Percentiles rank a stretch among this genome's conserved stretches.
These are phyloP conservation scores for Rotaria macrura DNA, from an alignment of 2,888 invertebrate species.

Conservation along the genomic window DNA sequence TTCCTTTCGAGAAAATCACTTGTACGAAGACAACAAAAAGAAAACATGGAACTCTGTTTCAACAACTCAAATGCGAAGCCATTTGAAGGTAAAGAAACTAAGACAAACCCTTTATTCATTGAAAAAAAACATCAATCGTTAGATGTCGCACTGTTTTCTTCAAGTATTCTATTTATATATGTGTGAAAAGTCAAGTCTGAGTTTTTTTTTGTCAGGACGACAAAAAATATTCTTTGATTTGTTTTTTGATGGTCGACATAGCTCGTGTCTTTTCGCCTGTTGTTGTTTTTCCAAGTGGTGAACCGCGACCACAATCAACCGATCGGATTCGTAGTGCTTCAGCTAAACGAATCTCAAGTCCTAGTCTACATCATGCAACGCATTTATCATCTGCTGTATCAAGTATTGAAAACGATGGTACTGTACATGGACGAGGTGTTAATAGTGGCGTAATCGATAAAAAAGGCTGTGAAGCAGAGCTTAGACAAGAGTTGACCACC, in stretches of 20 bases:
- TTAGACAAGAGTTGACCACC: not conserved
- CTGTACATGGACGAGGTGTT: not conserved
- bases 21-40: too few species aligned
- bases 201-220: not conserved
- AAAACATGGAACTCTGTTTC: too few species aligned
- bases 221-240: not conserved
- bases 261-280: not conserved
- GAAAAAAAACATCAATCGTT: not conserved
- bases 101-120: not conserved
- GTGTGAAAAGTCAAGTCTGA: not conserved
- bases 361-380: not conserved
- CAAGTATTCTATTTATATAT: not conserved
- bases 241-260: not conserved
- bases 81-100: not conserved
- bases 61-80: not conserved
- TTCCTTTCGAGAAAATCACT: too few species aligned
- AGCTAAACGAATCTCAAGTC: not conserved
- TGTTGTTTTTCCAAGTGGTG: not conserved
- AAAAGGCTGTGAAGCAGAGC: not conserved
- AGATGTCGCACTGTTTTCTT: not conserved
- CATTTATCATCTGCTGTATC: not conserved
- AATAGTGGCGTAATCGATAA: not conserved
- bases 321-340: not conserved
- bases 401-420: not conserved
- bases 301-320: not conserved